phyloP scores from a whole-genome alignment of 2,113 vertebrate genomes.

The Morone saxatilis region DNA sequence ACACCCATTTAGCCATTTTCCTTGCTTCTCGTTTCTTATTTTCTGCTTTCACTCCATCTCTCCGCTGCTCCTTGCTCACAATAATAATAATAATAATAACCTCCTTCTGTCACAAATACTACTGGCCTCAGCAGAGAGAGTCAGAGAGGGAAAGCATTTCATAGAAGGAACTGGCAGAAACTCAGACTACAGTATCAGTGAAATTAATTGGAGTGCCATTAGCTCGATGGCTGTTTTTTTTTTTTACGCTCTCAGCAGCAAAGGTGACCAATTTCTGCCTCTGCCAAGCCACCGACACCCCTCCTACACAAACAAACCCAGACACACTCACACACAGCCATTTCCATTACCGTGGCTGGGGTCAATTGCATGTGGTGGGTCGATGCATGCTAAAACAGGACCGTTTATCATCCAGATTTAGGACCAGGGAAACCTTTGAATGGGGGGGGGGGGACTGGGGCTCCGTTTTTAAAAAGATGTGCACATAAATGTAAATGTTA shows the following conservation, averaged over 20 bases:
- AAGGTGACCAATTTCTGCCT: constrained; percentile 51
- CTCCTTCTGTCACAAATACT: constrained; percentile 47
- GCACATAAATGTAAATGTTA: too few relatives aligned
- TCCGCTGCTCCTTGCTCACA: constrained; percentile 23
- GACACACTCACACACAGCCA: constrained; percentile 32
- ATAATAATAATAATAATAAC: constrained; percentile 44
- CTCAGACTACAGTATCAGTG: constrained; percentile 27
- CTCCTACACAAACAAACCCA: constrained; percentile 11
- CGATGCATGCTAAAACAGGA: constrained; percentile 42
- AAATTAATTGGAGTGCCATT: constrained; percentile 59
- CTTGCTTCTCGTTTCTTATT: constrained; percentile 45
- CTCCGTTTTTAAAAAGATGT: too few relatives aligned
- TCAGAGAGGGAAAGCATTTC: neutral
- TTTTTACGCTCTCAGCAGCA: constrained; percentile 19
- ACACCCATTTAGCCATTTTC: constrained; percentile 30
- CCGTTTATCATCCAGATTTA: constrained; percentile 15
- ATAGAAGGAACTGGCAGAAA: constrained; percentile 30
- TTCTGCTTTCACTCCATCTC: constrained; percentile 32
- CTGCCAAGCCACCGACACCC: neutral
- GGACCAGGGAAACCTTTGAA: neutral
- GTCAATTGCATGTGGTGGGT: constrained; percentile 54
- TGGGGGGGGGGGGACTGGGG: too few relatives aligned
- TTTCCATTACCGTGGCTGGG: constrained; percentile 43
- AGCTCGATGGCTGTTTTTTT: constrained; percentile 26
- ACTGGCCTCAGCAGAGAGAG: constrained; percentile 13